Percentiles rank a stretch among this genome's conserved stretches.
Evolutionary conservation across 2,888 invertebrate genomes (phyloP).

Genomic region (Microplitis manilae): DNA sequence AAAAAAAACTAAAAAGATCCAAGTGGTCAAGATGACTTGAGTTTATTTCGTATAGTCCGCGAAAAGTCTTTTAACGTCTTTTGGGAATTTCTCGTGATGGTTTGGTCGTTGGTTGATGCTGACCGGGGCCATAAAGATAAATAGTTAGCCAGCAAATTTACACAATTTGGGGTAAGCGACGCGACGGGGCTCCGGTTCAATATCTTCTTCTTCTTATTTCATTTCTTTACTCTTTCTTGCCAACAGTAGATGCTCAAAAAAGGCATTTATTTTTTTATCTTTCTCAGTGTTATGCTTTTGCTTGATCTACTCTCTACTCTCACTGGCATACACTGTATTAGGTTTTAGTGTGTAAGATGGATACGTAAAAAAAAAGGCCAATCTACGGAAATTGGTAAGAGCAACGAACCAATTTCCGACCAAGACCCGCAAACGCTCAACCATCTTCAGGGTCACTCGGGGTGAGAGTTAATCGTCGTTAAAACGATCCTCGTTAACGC

Average conservation of each 20-base stretch:
- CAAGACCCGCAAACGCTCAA: slow-evolving; percentile 62
- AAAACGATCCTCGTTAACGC: slow-evolving; percentile 71
- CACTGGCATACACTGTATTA: slow-evolving; percentile 10
- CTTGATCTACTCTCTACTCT: neutral
- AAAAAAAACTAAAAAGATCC: neutral
- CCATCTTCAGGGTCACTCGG: slow-evolving; percentile 62
- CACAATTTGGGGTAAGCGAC: slow-evolving; percentile 65
- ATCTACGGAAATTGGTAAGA: slow-evolving; percentile 67
- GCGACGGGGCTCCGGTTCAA: slow-evolving; percentile 45
- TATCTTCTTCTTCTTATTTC: slow-evolving; percentile 22
- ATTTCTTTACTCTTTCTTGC: slow-evolving; percentile 16
- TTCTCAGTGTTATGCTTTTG: neutral
- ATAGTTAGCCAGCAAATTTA: slow-evolving; percentile 70
- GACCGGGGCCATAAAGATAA: slow-evolving; percentile 66
- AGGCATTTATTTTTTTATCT: neutral
- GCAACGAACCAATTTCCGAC: slow-evolving; percentile 68
- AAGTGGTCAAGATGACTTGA: slow-evolving; percentile 11
- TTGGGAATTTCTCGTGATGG: slow-evolving; percentile 55
- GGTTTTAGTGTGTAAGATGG: slow-evolving; percentile 30
- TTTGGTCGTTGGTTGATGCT: slow-evolving; percentile 54
- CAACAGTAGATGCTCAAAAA: neutral
- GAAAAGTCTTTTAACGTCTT: slow-evolving; percentile 63
- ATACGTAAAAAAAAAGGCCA: slow-evolving; percentile 50
- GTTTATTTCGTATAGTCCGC: slow-evolving; percentile 41
- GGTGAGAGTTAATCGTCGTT: slow-evolving; percentile 69